Conservation (phyloP, 2,113 vertebrate species). For the Seriola aureovittata region DNA sequence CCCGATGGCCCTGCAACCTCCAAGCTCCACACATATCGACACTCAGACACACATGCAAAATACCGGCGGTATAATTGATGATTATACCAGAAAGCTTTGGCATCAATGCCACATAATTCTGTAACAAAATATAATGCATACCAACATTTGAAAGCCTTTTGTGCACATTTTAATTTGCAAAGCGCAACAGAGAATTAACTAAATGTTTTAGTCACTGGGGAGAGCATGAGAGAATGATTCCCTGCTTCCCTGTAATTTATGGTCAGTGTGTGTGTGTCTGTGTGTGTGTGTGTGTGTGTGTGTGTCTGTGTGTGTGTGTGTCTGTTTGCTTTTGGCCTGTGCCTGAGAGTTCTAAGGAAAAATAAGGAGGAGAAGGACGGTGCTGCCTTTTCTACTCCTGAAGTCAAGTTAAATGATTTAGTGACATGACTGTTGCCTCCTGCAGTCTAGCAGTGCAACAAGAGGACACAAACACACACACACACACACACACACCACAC, state of each 20-base stretch:
- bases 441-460: conserved; percentile 14
- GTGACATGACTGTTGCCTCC: conserved; percentile 28
- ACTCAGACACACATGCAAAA: conserved; percentile 42
- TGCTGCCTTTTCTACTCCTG: conserved; percentile 33
- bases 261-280: conserved; percentile 38
- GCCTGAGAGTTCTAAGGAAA: conserved; percentile 38
- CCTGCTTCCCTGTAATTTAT: conserved; percentile 70
- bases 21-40: conserved; percentile 24
- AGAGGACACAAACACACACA: conserved; percentile 21
- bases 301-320: conserved; percentile 1
- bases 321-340: conserved; percentile 53
- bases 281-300: conserved; percentile 1
- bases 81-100: conserved; percentile 67
- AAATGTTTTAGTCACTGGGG: conserved; percentile 66
- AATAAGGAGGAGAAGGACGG: conserved; percentile 12
- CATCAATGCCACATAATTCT: conserved; percentile 57
- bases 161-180: conserved; percentile 66
- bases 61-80: conserved; percentile 54
- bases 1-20: conserved; percentile 24
- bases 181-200: conserved; percentile 57
- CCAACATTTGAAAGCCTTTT: conserved; percentile 56
- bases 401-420: conserved; percentile 59
- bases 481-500: not conserved
- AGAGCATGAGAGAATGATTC: conserved; percentile 68
- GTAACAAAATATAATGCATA: conserved; percentile 57